phyloP scores from a whole-genome alignment of 2,797 vertebrate genomes.

The Alauda arvensis region DNA sequence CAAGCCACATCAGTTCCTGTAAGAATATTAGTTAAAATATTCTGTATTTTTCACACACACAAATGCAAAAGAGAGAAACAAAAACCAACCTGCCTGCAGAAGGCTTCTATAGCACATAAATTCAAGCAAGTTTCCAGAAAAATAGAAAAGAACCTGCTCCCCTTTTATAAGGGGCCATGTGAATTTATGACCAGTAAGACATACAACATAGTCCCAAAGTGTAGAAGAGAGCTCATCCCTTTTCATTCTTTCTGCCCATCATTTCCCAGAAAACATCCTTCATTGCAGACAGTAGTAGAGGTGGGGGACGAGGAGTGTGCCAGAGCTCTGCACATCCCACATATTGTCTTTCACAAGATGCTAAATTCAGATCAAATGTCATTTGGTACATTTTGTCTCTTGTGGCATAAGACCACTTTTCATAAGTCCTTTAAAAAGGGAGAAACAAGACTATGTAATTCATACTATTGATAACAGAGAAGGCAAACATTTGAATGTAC shows the following conservation, averaged over 20 bases:
- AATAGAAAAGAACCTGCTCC: constrained; percentile 52
- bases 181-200: constrained; percentile 57
- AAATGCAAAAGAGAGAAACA: constrained; percentile 44
- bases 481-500: background rate
- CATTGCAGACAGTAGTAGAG: constrained; percentile 67
- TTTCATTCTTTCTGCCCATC: constrained; percentile 9
- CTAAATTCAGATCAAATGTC: background rate
- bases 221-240: constrained; percentile 21
- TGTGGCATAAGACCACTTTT: background rate
- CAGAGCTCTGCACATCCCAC: background rate
- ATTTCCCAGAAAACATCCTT: constrained; percentile 56
- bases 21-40: constrained; percentile 76
- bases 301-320: background rate
- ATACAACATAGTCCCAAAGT: constrained; percentile 16
- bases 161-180: constrained; percentile 38
- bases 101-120: constrained; percentile 69
- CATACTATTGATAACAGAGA: background rate
- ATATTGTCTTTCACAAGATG: background rate
- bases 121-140: constrained; percentile 72
- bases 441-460: background rate
- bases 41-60: constrained; percentile 56
- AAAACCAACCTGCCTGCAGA: background rate
- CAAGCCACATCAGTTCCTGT: constrained; percentile 66
- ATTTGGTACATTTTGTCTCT: background rate
- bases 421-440: background rate